phyloP scores from a whole-genome alignment of 2,113 vertebrate species.

The Orientallactaga bullata region DNA sequence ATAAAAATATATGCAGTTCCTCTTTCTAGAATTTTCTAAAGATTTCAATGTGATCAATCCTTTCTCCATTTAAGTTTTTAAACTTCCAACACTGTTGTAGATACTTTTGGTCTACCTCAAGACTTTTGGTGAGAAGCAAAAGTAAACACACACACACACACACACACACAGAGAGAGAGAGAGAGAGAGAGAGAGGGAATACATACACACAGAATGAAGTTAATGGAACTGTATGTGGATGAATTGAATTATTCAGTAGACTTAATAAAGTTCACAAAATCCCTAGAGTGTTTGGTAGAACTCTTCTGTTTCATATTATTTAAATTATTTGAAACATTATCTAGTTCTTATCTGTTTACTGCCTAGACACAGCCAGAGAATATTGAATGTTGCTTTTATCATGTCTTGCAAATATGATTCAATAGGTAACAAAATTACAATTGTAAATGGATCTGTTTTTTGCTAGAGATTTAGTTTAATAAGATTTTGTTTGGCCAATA shows the following conservation, averaged over 20 bases:
- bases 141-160: background rate
- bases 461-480: constrained; percentile 37
- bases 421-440: constrained; percentile 1
- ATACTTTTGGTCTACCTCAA: constrained; percentile 3
- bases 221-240: background rate
- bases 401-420: constrained; percentile 43
- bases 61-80: background rate
- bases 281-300: constrained; percentile 10
- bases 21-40: constrained; percentile 7
- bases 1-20: background rate
- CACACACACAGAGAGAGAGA: background rate
- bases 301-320: constrained; percentile 32
- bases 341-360: constrained; percentile 55
- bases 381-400: constrained; percentile 47
- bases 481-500: background rate
- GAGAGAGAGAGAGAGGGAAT: background rate
- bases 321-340: constrained; percentile 60
- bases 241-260: constrained; percentile 22
- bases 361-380: constrained; percentile 47
- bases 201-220: background rate
- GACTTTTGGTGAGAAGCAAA: background rate
- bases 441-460: constrained; percentile 45
- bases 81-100: background rate
- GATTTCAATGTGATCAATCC: background rate
- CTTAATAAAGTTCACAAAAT: constrained; percentile 53